These are phyloP conservation scores for Marisa cornuarietis DNA, from an alignment of 1,140 invertebrate genomes.

Conservation along the genomic window DNA sequence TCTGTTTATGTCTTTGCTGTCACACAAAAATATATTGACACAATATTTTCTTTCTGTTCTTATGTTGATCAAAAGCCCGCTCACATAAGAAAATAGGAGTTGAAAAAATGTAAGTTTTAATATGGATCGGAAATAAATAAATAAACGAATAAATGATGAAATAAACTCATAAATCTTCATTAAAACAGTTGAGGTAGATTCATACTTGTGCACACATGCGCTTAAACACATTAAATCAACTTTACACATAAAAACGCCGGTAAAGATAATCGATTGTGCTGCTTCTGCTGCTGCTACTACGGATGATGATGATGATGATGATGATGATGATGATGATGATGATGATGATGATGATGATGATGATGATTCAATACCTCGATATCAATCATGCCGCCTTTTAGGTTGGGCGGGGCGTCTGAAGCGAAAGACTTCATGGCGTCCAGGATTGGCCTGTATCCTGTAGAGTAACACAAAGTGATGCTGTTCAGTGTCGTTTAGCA, in stretches of 20 bases:
- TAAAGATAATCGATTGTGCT: neutral
- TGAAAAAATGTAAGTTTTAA: neutral
- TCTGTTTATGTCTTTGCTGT: constrained; percentile 31
- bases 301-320: too few species aligned
- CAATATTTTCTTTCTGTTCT: too few species aligned
- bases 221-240: neutral
- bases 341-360: neutral
- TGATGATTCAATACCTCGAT: constrained; percentile 46
- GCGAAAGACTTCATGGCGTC: constrained; percentile 62
- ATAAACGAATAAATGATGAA: too few species aligned
- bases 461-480: neutral
- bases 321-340: too few species aligned
- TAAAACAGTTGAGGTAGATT: too few species aligned
- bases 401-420: constrained; percentile 29
- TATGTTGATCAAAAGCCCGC: neutral
- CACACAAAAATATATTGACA: too few species aligned
- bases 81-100: neutral
- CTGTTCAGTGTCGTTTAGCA: neutral
- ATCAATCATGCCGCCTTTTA: constrained; percentile 34
- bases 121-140: neutral
- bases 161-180: too few species aligned
- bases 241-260: neutral
- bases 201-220: too few species aligned
- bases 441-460: constrained; percentile 58
- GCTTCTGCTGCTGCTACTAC: neutral